Evolutionary conservation across 2,797 vertebrate species (phyloP), one percentile per base, ranked within the genome.

Genomic region (Ataeniobius toweri): DNA sequence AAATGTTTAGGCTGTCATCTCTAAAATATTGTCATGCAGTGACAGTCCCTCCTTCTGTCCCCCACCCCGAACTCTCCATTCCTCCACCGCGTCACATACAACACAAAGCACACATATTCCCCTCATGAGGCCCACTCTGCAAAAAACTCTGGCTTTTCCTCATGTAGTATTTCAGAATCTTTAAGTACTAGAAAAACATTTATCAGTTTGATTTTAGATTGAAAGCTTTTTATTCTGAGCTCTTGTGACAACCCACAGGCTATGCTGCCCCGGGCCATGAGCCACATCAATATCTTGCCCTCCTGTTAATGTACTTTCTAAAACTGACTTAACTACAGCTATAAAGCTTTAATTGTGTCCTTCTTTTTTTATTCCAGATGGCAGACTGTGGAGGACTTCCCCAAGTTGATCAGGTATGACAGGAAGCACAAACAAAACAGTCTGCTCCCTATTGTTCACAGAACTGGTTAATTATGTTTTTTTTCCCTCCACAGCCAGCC

Each of bases 311-410:
- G 18, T 20, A 53, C 3, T 6, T 53, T 18, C 16, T 53, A 13
- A 48, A 2, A 9, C 46, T 20, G 31, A 41, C 5, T 67, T 41
- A 31, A 31, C 31, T 31, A 31, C 31, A 39, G 39, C 10, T 6
- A 46, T 5, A n/a, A 68, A 68, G 39, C 39, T n/a, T 1, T 46
- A 69, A 46, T 70, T 28, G 16, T 16, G 7, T 22, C n/a, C 24
- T 20, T 73, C 53, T 59, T 36, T 18, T 31, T 46, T 2, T 71
- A 28, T 86, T 91, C 63, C 80, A 99, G 98, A 99, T 99, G 98
- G 97, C 97, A 0, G 98, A 99, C 88, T 99, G 97, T 0, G 98
- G 98, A 61, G 98, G 98, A 76, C 97, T 98, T 89, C 98, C 98
- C 24, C 98, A 98, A 85, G 96, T 98, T 89, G 96, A 96, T 82